phyloP scores from a whole-genome alignment of 2,888 invertebrate species.

The Acleris laterana region DNA sequence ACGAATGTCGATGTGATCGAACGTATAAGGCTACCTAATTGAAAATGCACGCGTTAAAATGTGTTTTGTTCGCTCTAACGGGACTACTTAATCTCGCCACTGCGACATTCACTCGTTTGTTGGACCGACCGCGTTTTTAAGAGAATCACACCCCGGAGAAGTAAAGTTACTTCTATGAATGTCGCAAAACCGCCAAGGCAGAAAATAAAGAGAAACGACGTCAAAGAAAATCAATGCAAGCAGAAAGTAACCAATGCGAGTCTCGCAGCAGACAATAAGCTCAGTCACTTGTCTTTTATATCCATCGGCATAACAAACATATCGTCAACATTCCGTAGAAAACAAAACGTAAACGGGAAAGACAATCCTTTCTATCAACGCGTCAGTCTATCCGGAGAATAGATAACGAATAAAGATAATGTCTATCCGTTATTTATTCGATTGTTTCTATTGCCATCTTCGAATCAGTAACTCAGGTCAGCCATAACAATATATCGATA shows the following conservation, averaged over 20 bases:
- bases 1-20: too few species aligned
- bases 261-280: constrained; percentile 12
- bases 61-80: too few species aligned
- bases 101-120: too few species aligned
- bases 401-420: constrained; percentile 72
- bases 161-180: too few species aligned
- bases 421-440: constrained; percentile 71
- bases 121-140: too few species aligned
- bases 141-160: too few species aligned
- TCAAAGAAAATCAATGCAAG: constrained; percentile 15
- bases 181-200: neutral
- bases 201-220: constrained; percentile 1
- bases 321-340: constrained; percentile 43
- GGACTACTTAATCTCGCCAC: too few species aligned
- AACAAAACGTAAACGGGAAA: constrained; percentile 26
- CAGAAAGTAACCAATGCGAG: constrained; percentile 13
- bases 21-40: too few species aligned
- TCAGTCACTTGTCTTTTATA: constrained; percentile 26
- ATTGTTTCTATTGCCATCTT: constrained; percentile 75
- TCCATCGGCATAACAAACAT: constrained; percentile 20
- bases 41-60: too few species aligned
- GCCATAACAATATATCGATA: constrained; percentile 78
- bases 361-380: constrained; percentile 36
- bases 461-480: constrained; percentile 76
- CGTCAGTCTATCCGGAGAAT: constrained; percentile 28